Conservation (phyloP, 2,113 vertebrate genomes). For the Petrocephalus microphthalmus region DNA sequence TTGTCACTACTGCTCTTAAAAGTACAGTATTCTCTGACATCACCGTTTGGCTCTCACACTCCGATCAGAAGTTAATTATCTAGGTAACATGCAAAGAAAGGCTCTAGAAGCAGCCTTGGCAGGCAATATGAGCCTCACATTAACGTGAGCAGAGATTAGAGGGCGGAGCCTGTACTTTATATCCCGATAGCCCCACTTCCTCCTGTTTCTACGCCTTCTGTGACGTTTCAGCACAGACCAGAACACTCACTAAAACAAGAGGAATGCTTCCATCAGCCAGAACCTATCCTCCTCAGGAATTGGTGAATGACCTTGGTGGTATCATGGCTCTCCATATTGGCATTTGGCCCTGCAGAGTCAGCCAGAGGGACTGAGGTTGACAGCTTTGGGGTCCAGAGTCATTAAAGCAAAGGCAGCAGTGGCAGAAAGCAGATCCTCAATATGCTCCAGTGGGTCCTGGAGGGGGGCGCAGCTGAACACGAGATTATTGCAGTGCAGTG, state of each 20-base stretch:
- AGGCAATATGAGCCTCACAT: not conserved
- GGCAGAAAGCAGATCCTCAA: slow-evolving; percentile 31
- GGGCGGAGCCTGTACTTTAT: not conserved
- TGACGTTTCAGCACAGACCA: not conserved
- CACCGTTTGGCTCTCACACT: not conserved
- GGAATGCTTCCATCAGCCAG: not conserved
- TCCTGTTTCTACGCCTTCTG: not conserved
- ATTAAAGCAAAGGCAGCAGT: slow-evolving; percentile 39
- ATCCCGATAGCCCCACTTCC: not conserved
- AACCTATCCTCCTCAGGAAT: not conserved
- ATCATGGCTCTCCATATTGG: not conserved
- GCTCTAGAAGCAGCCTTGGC: not conserved
- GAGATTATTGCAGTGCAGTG: not conserved
- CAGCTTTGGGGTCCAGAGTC: not conserved
- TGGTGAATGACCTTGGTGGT: not conserved
- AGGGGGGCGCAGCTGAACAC: not conserved
- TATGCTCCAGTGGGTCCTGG: not conserved
- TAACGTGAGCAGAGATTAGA: not conserved
- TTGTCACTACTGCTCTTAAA: not conserved
- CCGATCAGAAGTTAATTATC: not conserved
- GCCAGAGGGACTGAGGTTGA: not conserved
- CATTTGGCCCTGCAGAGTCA: not conserved
- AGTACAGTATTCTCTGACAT: not conserved
- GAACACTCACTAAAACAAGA: not conserved
- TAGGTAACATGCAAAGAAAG: slow-evolving; percentile 1